phyloP scores from a whole-genome alignment of 2,113 vertebrate genomes.

The Tachysurus vachellii region DNA sequence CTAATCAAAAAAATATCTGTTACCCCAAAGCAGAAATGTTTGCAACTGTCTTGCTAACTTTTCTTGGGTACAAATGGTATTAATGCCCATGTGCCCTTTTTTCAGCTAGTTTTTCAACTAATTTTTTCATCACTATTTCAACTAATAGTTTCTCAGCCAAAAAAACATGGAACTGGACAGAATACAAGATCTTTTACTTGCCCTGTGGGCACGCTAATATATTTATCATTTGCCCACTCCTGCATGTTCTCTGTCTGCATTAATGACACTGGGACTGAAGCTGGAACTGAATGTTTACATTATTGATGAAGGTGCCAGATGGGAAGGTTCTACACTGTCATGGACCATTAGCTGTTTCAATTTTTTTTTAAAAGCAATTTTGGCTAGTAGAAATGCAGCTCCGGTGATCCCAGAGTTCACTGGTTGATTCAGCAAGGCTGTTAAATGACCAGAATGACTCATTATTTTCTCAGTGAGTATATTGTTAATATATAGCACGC shows the following conservation, averaged over 20 bases:
- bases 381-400: not conserved
- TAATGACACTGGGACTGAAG: conserved; percentile 14
- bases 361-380: not conserved
- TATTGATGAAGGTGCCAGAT: conserved; percentile 20
- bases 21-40: not conserved
- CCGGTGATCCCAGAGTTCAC: not conserved
- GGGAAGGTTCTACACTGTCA: not conserved
- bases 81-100: not conserved
- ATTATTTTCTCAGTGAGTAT: not conserved
- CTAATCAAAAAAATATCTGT: not conserved
- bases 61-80: not conserved
- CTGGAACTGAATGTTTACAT: conserved; percentile 23
- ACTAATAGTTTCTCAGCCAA: not conserved
- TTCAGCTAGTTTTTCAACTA: not conserved
- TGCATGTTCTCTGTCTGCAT: conserved; percentile 12
- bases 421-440: not conserved
- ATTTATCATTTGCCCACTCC: not conserved
- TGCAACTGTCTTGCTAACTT: not conserved
- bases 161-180: not conserved
- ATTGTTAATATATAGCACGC: not conserved
- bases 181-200: not conserved
- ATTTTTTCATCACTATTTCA: not conserved
- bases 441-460: not conserved
- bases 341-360: not conserved
- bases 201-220: not conserved